Evolutionary conservation across 1,140 invertebrate genomes (phyloP).

Genomic region (Leptinotarsa lineolata): DNA sequence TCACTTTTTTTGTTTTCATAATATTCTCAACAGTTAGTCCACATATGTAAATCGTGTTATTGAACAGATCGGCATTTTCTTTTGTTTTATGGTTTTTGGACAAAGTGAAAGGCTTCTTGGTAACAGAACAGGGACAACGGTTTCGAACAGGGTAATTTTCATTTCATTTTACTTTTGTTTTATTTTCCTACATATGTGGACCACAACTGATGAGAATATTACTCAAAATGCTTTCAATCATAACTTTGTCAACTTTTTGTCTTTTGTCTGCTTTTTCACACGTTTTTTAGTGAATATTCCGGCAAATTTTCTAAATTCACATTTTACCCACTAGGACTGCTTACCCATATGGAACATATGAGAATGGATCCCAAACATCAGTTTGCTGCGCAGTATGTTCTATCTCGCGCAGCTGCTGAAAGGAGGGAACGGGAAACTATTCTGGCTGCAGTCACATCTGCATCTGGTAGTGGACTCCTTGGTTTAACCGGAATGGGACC

Average conservation of each 20-base stretch:
- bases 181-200: conserved; percentile 29
- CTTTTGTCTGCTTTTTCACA: conserved; percentile 8
- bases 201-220: conserved; percentile 30
- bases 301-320: background rate
- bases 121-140: conserved; percentile 18
- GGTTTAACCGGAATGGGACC: conserved; percentile 52
- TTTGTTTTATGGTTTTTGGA: conserved; percentile 4
- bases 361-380: conserved; percentile 96
- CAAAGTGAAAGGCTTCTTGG: conserved; percentile 10
- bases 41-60: conserved; percentile 28
- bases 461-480: conserved; percentile 58
- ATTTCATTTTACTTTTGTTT: conserved; percentile 21
- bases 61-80: conserved; percentile 19
- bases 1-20: conserved; percentile 20
- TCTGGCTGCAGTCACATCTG: conserved; percentile 71
- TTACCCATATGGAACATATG: conserved; percentile 96
- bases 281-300: background rate
- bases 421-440: conserved; percentile 80
- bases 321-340: conserved; percentile 68
- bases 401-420: conserved; percentile 87
- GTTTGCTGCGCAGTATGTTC: conserved; percentile 90
- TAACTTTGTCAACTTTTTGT: background rate
- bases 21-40: conserved; percentile 31
- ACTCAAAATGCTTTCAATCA: background rate
- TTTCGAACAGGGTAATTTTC: background rate